These are phyloP conservation scores for Adrianichthys oophorus DNA, from an alignment of 2,797 vertebrate genomes.

Conservation along the genomic window DNA sequence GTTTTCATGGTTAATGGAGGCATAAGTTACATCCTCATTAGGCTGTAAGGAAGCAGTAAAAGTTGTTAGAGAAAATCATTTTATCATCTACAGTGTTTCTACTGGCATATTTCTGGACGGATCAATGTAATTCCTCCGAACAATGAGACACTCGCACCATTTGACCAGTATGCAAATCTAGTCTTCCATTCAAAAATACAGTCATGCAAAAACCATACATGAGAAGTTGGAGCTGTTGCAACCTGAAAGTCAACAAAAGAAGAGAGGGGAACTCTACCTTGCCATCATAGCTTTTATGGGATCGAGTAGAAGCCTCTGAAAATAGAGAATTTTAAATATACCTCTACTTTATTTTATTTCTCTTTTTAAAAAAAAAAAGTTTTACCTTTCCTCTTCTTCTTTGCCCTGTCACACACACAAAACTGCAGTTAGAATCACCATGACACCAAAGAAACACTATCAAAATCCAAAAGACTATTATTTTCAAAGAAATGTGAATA, in stretches of 20 bases:
- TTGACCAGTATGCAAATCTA: slow-evolving; percentile 44
- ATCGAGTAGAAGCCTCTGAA: slow-evolving; percentile 19
- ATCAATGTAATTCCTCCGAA: slow-evolving; percentile 19
- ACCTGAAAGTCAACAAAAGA: slow-evolving; percentile 1
- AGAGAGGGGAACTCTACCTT: slow-evolving; percentile 38
- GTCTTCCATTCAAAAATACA: slow-evolving; percentile 8
- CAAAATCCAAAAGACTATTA: too few relatives aligned
- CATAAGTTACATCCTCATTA: slow-evolving; percentile 71
- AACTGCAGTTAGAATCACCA: neutral
- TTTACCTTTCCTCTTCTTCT: slow-evolving; percentile 62
- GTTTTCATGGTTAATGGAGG: slow-evolving; percentile 67
- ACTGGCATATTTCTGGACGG: neutral
- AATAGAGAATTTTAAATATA: slow-evolving; percentile 5
- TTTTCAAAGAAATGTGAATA: too few relatives aligned
- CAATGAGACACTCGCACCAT: neutral
- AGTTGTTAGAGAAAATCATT: slow-evolving; percentile 7
- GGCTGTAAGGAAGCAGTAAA: slow-evolving; percentile 31
- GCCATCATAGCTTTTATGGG: neutral
- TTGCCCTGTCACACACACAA: slow-evolving; percentile 42
- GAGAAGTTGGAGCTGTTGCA: slow-evolving; percentile 7
- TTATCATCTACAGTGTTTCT: neutral
- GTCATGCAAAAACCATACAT: neutral
- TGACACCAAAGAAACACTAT: too few relatives aligned
- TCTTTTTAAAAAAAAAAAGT: too few relatives aligned
- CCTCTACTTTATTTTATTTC: neutral